Evolutionary conservation across 1,140 invertebrate genomes (phyloP), one percentile per base, ranked within the genome.

Genomic region (Anastrepha ludens): DNA sequence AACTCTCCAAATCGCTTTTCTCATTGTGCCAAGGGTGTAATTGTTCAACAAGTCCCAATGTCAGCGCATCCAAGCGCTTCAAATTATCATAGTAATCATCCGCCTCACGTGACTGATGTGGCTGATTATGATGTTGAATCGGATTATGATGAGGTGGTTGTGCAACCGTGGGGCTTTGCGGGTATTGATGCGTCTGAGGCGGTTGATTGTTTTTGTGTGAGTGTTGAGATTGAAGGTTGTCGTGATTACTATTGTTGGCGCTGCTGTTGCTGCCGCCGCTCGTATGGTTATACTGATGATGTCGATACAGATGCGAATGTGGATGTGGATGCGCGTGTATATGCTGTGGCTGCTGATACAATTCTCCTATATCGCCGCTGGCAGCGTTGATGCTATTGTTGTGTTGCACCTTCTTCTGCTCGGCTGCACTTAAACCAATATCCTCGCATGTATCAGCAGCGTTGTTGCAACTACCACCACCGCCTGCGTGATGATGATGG

Each of bases 1-100:
- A 93, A 90, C 95, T 95, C 90, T 95, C 95, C 87, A 95, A 95
- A 91, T 95, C 95, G 89, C 95, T 95, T 87, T 93, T 93, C 88
- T 93, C 93, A 90, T 92, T 93, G 74, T 92, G 91, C 92, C 92
- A 93, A 60, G 91, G 91, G 89, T 92, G 91, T 90, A 92, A 55
- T 88, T 92, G 91, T 88, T 92, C 91, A 9, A 91, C 88, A 20
- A 78, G 64, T 9, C 90, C 89, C 89, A 93, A 87, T 81, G 91
- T 90, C 86, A 91, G 85, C 67, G 91, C 90, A 89, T 93, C 92
- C 89, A 93, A 90, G 78, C 92, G 92, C 89, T 93, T 93, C 62
- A 93, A 88, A 92, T 93, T 93, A 87, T 92, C 90, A 87, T 93
- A 93, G 87, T 93, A 93, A 86, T 93, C 91, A 59, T 93, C 92